Evolutionary conservation across 1,140 invertebrate genomes (phyloP), one percentile per base, ranked within the genome.

Genomic region (Bombus affinis): DNA sequence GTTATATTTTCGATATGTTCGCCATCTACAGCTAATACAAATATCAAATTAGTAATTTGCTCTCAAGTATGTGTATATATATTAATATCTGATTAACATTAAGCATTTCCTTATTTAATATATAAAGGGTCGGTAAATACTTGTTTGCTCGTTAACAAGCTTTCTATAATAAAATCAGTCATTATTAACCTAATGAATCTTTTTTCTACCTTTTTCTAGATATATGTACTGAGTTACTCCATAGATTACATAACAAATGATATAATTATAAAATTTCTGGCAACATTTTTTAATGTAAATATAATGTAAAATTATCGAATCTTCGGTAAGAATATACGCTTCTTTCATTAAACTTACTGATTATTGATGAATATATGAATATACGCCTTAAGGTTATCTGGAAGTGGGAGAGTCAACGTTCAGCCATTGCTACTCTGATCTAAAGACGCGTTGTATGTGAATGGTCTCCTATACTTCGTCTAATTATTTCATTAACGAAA

Each of bases 381-480:
- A 66, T 39, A 1, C 74, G 53, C 62, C 81, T 83, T 83, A 57
- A 83, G 28, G 18, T 76, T 68, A n/a, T 10, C n/a, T 37, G 8
- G 39, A 65, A 28, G 44, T 77, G 35, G 71, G 68, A 62, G 25
- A 80, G 25, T 85, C 32, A 75, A 28, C 37, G 28, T 76, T 77
- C 81, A n/a, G 83, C 83, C 83, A 85, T 85, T 85, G 39, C 37
- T 62, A 37, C 28, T 80, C 18, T 80, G 18, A 10, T 71, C 3
- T 9, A 28, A 39, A 72, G 68, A 62, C 47, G 76, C 76, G 39
- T 80, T 35, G 18, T 25, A 37, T 22, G 53, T 72, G 47, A 59
- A 35, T 53, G 8, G 13, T 72, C 0, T 18, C 1, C 15, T 71
- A 0, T 3, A 44, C 5, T 83, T 37, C 10, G 12, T 22, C 22